Evolutionary conservation across 2,888 invertebrate species (phyloP), one percentile per base, ranked within the genome.

Genomic region (Digitonthophagus gazella): DNA sequence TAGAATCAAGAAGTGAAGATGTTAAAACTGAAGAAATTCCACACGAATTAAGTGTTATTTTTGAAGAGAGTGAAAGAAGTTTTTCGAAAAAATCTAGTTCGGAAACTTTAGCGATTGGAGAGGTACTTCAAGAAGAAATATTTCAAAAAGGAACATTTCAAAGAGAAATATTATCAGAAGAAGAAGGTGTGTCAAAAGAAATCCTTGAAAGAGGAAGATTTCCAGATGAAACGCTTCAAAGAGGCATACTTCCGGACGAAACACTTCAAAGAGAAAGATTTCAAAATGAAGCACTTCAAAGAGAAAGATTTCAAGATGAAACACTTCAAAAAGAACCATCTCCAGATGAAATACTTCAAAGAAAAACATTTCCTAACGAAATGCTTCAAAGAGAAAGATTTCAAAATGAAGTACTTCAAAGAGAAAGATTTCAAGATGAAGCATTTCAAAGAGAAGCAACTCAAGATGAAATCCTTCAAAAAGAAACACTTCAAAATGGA

Each of bases 11-110:
- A 55, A 76, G 80, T 14, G 80, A 81, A 8, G 79, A 78, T 6
- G 65, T 19, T 8, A 74, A 71, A 72, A 73, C 68, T 19, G 79
- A 80, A 44, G 75, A 76, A 55, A 78, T 83, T 57, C 84, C 85
- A 3, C 85, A 86, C 77, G 84, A 86, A 66, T 77, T 89, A 3
- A 88, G 88, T 75, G 84, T 88, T 0, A 89, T 89, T 66, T 86
- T 84, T 75, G 89, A 89, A 77, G 89, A 89, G 74, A 86, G 85
- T 67, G 88, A 88, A 74, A 80, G 78, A 72, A 83, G 79, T 16
- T 81, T 81, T 64, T 76, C 11, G 28, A 44, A 44, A 3, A 11
- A 44, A 8, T 44, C 28, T 3, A 44, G 28, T 44, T 44, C 28
- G 1, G 28, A 44, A 5, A 44, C 28, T 6, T 44, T 44, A 11